phyloP scores from a whole-genome alignment of 1,140 invertebrate genomes.

The Eumaeus atala region DNA sequence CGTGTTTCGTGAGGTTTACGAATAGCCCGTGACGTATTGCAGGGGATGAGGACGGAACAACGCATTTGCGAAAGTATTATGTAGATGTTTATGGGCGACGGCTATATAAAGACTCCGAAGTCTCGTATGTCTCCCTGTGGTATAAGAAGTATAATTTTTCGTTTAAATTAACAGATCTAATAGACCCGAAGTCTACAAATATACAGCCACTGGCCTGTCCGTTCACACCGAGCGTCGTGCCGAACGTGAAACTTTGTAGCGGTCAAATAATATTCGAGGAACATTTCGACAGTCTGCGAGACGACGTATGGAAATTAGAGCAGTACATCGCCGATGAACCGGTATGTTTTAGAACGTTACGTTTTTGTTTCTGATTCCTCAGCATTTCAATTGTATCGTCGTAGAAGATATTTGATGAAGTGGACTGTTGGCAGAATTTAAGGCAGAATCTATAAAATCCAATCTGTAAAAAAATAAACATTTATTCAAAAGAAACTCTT shows the following conservation, averaged over 20 bases:
- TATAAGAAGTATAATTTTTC: background rate
- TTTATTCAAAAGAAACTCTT: background rate
- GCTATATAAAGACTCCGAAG: too few relatives aligned
- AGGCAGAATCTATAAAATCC: background rate
- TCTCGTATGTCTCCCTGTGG: too few relatives aligned
- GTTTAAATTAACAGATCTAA: constrained; percentile 31
- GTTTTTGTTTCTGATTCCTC: too few relatives aligned
- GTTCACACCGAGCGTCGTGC: constrained; percentile 29
- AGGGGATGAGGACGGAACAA: too few relatives aligned
- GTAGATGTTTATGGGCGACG: too few relatives aligned
- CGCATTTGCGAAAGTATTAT: too few relatives aligned
- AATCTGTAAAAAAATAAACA: background rate
- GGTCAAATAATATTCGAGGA: constrained; percentile 27
- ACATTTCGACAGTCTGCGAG: constrained; percentile 23
- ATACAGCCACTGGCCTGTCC: constrained; percentile 22
- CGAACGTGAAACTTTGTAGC: constrained; percentile 22
- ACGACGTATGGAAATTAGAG: constrained; percentile 29
- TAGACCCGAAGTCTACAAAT: constrained; percentile 9
- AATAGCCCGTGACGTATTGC: too few relatives aligned
- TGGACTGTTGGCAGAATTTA: background rate
- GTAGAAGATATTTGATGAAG: too few relatives aligned
- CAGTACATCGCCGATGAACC: constrained; percentile 27
- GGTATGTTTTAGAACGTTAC: constrained; percentile 16
- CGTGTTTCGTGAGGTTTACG: too few relatives aligned
- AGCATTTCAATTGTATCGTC: too few relatives aligned